These are phyloP conservation scores for Scaptomyza tumidula DNA, from an alignment of 2,888 invertebrate genomes.

Conservation along the genomic window DNA sequence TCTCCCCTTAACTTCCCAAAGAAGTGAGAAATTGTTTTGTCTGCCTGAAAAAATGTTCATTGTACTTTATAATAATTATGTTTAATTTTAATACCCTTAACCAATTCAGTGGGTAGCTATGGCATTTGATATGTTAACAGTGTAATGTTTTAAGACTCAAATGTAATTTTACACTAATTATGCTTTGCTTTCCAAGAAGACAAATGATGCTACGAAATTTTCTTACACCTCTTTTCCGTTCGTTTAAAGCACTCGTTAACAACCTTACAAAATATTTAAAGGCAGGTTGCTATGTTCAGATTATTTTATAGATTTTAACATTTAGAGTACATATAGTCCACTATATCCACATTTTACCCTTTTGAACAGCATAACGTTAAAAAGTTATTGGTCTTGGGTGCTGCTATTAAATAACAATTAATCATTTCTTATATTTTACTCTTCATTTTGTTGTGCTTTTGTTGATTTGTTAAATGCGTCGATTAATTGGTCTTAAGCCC, in stretches of 20 bases:
- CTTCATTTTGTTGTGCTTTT: constrained; percentile 36
- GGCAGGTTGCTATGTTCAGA: not conserved
- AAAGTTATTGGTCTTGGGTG: constrained; percentile 48
- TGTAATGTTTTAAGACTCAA: not conserved
- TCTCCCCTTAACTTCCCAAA: not conserved
- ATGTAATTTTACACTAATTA: not conserved
- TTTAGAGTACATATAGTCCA: not conserved
- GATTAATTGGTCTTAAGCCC: constrained; percentile 72
- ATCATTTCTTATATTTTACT: constrained; percentile 50
- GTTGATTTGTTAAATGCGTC: constrained; percentile 77
- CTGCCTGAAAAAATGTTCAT: constrained; percentile 8
- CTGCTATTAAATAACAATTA: constrained; percentile 71
- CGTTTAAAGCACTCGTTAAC: not conserved
- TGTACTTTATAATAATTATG: constrained; percentile 20
- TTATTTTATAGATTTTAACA: too few relatives aligned
- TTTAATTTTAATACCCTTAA: constrained; percentile 22
- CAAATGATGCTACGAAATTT: not conserved
- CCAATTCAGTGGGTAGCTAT: not conserved
- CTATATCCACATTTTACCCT: not conserved
- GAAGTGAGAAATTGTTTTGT: constrained; percentile 35
- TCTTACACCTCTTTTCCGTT: not conserved
- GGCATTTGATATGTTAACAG: not conserved
- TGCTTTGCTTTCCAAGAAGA: not conserved
- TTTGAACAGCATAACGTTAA: constrained; percentile 40
- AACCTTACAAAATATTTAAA: not conserved